These are phyloP conservation scores for Phyllotreta cruciferae DNA, from an alignment of 2,888 invertebrate genomes.

Conservation along the genomic window DNA sequence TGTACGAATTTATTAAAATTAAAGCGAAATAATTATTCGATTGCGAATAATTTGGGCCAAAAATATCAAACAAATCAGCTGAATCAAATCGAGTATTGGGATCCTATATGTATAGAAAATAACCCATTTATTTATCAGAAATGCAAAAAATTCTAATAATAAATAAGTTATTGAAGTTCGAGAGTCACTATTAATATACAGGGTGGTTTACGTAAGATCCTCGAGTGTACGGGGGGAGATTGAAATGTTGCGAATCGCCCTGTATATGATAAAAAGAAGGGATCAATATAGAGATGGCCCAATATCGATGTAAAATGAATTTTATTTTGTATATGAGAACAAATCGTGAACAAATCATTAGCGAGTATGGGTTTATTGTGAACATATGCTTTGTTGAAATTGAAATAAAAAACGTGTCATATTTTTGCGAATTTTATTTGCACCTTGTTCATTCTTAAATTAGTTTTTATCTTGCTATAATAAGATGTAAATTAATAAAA, in stretches of 20 bases:
- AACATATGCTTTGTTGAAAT: slow-evolving; percentile 51
- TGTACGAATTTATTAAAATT: slow-evolving; percentile 23
- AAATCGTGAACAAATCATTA: slow-evolving; percentile 41
- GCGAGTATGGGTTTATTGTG: slow-evolving; percentile 45
- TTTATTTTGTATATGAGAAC: slow-evolving; percentile 51
- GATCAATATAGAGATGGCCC: slow-evolving; percentile 47
- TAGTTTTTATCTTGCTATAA: too few species aligned
- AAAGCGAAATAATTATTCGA: neutral
- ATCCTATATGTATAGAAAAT: too few species aligned
- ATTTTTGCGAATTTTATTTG: neutral
- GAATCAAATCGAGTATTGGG: too few species aligned
- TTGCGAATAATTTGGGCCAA: too few species aligned
- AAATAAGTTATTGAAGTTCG: too few species aligned
- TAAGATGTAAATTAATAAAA: too few species aligned
- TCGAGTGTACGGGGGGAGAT: neutral
- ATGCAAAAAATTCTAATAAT: too few species aligned
- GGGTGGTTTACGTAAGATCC: too few species aligned
- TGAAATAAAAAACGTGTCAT: slow-evolving; percentile 50
- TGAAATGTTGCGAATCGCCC: neutral
- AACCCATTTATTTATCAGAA: too few species aligned
- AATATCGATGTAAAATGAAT: slow-evolving; percentile 42
- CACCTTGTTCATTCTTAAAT: too few species aligned
- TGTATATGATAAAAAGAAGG: slow-evolving; percentile 34
- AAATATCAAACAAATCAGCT: too few species aligned
- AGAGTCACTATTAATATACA: too few species aligned